Conservation (phyloP, 2,113 vertebrate species). For the Gymnogyps californianus region DNA sequence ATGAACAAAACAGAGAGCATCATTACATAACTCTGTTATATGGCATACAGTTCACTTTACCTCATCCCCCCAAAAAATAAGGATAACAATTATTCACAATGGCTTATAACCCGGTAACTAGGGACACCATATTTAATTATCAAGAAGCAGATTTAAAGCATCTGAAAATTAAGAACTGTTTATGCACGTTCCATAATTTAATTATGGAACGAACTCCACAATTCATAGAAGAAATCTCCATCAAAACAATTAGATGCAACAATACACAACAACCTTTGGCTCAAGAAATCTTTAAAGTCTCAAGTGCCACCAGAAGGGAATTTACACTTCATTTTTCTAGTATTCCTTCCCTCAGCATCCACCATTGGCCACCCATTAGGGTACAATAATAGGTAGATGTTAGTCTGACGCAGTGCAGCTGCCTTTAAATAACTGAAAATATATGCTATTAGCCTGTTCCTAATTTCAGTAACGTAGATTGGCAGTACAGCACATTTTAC, state of each 20-base stretch:
- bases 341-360: background rate
- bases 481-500: background rate
- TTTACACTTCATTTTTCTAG: background rate
- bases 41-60: background rate
- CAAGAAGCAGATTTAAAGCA: background rate
- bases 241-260: background rate
- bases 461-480: background rate
- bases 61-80: background rate
- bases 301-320: background rate
- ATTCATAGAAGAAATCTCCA: background rate
- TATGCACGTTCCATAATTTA: background rate
- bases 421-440: background rate
- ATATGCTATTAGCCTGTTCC: background rate
- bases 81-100: background rate
- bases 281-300: background rate
- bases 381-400: background rate
- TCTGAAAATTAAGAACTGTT: background rate
- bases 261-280: background rate
- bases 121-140: background rate
- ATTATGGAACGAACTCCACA: background rate
- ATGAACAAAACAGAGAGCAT: background rate
- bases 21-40: background rate
- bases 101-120: background rate
- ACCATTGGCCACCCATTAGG: background rate
- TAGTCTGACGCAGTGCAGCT: background rate